Evolutionary conservation across 2,888 invertebrate species (phyloP).

Genomic region (Trichogramma evanescens): DNA sequence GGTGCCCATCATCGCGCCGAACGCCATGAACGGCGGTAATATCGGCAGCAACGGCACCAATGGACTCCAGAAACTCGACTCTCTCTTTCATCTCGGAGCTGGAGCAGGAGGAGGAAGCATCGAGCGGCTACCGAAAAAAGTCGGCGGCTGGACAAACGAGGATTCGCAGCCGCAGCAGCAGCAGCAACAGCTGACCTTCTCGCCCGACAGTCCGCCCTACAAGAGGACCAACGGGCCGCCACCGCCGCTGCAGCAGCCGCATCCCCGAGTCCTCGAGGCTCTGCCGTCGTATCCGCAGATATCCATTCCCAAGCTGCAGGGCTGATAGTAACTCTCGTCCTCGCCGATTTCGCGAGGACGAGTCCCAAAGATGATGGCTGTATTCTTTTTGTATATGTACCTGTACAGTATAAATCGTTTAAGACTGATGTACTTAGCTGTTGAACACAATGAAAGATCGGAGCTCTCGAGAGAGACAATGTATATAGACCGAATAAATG

Average conservation of each 20-base stretch:
- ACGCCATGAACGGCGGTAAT: not conserved
- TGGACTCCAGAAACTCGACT: slow-evolving; percentile 23
- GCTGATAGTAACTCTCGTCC: not conserved
- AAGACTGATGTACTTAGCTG: no score
- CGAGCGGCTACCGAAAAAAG: slow-evolving; percentile 4
- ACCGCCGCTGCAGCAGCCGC: slow-evolving; percentile 15
- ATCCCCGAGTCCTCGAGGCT: slow-evolving; percentile 42
- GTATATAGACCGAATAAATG: no score
- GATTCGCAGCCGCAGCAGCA: slow-evolving; percentile 21
- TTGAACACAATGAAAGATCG: no score
- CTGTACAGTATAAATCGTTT: no score
- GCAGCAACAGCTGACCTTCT: slow-evolving; percentile 1
- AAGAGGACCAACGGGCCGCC: not conserved
- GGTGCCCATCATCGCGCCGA: not conserved
- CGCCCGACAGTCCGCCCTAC: slow-evolving; percentile 1
- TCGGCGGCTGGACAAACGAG: slow-evolving; percentile 35
- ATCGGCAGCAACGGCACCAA: not conserved
- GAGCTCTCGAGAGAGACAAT: no score
- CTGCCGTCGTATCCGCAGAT: slow-evolving; percentile 37
- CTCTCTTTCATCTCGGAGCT: slow-evolving; percentile 31
- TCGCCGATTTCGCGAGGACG: no score
- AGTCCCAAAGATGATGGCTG: no score
- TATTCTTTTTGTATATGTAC: no score
- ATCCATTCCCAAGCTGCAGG: slow-evolving; percentile 11
- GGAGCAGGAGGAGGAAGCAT: slow-evolving; percentile 35